Base-by-base conservation (phyloP, 2,113 vertebrate genomes). In the Orthonyx spaldingii region DNA sequence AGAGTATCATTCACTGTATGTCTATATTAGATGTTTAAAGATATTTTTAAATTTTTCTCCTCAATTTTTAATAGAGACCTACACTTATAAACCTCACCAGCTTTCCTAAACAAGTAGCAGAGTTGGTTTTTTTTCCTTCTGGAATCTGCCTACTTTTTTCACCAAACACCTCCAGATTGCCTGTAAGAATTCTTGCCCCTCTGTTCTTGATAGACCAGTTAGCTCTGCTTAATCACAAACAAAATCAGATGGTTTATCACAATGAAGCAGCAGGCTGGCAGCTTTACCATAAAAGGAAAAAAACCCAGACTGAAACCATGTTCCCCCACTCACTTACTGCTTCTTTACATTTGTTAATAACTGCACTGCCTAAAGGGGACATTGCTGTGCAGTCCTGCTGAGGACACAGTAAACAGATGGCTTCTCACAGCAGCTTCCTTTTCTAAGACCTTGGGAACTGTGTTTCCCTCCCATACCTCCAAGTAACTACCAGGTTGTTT, bases 241-340 rank as follows among this genome's bases (percentile, higher is more conserved):
- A 88, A 83, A 90, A 96, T 97, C 91, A 86, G 82, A 65, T 77
- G 96, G 78, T 97, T 97, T 91, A 97, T 94, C 95, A 91, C 95
- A 85, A 85, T 49, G 95, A 92, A 97, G 89, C 81, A 93, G 80
- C 68, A 89, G 77, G 93, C 66, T 94, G 64, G 87, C 94, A 96
- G 97, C 92, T 84, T 97, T 90, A 97, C 98, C 98, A 98, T 98
- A 98, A 98, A 98, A 98, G 98, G 98, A 64, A 87, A 98, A 98
- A 97, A 97, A 89, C 1, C 0, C 57, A 77, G n/a, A 28, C 84
- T 65, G 65, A 84, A 95, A 46, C 76, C 49, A 23, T 55, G 89
- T 83, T 84, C 76, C 74, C 81, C n/a, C 56, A 59, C 21, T 28
- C 7, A 24, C 85, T 95, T 21, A 23, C 78, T 93, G 76, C 92